A percentile compares a stretch with the other conserved stretches of the same genome.
Conservation (phyloP, 2,888 invertebrate genomes). For the Dicranocentrus wangi region DNA sequence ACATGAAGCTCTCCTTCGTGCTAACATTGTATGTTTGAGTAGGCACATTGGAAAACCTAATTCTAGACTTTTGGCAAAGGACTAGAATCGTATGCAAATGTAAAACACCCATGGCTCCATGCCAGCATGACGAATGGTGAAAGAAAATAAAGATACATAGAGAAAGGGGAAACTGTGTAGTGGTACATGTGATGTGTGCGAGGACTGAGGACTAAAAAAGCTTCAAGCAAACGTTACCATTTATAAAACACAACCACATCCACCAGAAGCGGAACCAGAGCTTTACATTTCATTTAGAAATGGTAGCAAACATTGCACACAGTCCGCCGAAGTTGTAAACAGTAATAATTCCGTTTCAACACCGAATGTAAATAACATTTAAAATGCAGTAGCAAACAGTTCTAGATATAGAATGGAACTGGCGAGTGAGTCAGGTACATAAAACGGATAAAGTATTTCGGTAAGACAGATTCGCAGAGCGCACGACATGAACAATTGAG, state of each 20-base stretch:
- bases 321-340: background rate
- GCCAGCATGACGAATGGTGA: constrained; percentile 52
- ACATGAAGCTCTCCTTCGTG: background rate
- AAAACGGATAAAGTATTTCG: no score
- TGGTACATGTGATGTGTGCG: constrained; percentile 26
- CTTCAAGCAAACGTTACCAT: background rate
- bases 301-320: constrained; percentile 33
- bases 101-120: constrained; percentile 45
- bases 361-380: background rate
- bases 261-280: constrained; percentile 9
- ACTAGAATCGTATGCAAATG: constrained; percentile 22
- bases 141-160: constrained; percentile 26
- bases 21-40: background rate
- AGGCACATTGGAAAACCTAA: constrained; percentile 15
- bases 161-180: constrained; percentile 17
- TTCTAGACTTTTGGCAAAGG: constrained; percentile 23
- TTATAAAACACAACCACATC: constrained; percentile 30
- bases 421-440: no score
- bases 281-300: constrained; percentile 26
- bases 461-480: no score
- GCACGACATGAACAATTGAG: background rate
- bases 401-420: no score
- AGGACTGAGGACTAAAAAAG: background rate
- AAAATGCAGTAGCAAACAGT: no score
- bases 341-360: background rate